A percentile compares a stretch with the other conserved stretches of the same genome.
phyloP scores from a whole-genome alignment of 2,113 vertebrate species.

The Aepyceros melampus region DNA sequence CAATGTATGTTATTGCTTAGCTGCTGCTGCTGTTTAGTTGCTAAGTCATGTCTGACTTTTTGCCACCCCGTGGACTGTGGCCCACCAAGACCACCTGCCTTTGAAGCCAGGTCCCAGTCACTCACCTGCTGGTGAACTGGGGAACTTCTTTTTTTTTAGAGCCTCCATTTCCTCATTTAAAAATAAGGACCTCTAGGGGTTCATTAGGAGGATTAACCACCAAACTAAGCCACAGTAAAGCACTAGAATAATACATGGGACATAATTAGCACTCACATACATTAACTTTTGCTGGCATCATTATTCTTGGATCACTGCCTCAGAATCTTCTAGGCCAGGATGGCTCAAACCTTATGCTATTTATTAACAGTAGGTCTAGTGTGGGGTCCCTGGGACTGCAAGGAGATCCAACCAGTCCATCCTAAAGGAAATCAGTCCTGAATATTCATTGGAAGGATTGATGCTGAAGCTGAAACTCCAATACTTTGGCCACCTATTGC shows the following conservation, averaged over 20 bases:
- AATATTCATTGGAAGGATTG: neutral
- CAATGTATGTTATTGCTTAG: accelerated
- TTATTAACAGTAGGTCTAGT: neutral
- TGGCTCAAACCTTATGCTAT: neutral
- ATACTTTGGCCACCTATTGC: neutral
- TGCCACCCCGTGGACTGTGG: neutral
- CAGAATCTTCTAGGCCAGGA: neutral
- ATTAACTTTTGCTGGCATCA: neutral
- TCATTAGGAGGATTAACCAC: neutral
- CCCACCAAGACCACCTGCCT: neutral
- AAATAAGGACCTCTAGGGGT: neutral
- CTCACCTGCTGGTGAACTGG: neutral
- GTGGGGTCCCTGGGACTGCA: neutral
- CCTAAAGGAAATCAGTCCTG: neutral
- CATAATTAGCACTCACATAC: neutral
- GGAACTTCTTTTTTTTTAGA: neutral
- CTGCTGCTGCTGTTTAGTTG: neutral
- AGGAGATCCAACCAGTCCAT: neutral
- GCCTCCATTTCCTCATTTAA: neutral
- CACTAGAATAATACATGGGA: neutral
- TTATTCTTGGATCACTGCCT: neutral
- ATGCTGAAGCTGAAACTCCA: neutral
- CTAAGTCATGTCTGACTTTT: neutral
- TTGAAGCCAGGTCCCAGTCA: neutral
- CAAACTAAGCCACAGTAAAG: neutral